These are phyloP conservation scores for Nipponia nippon DNA, from an alignment of 2,113 vertebrate species.

Conservation along the genomic window DNA sequence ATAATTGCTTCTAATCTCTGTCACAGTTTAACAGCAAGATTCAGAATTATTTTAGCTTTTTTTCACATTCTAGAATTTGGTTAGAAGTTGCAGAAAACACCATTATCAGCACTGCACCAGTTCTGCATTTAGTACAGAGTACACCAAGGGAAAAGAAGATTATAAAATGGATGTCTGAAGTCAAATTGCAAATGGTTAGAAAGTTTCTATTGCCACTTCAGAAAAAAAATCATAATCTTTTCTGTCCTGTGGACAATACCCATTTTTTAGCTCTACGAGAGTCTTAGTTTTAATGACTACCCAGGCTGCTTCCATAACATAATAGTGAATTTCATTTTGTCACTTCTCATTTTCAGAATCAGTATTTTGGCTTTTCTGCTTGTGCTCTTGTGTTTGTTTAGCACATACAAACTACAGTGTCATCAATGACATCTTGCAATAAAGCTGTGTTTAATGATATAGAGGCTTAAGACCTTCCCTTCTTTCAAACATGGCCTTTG, in stretches of 20 bases:
- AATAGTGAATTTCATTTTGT: neutral
- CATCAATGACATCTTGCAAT: neutral
- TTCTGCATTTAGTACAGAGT: neutral
- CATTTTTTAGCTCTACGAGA: neutral
- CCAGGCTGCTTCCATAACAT: neutral
- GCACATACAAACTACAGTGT: neutral
- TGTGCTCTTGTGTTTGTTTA: neutral
- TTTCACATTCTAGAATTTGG: neutral
- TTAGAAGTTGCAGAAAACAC: neutral
- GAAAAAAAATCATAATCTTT: neutral
- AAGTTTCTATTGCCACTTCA: neutral
- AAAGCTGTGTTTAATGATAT: neutral
- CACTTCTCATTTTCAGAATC: neutral
- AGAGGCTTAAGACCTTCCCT: neutral
- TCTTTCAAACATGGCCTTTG: neutral
- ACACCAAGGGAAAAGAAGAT: neutral
- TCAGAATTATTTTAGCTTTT: neutral
- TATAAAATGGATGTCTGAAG: neutral
- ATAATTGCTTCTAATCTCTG: neutral
- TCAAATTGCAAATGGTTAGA: neutral
- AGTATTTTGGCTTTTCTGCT: neutral
- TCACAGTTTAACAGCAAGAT: constrained; percentile 17
- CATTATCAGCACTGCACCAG: neutral
- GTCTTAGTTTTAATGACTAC: neutral
- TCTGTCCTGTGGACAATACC: neutral